Evolutionary conservation across 64 coral and sea anemone species (phyloP).

Genomic region (Stichodactyla mertensii): DNA sequence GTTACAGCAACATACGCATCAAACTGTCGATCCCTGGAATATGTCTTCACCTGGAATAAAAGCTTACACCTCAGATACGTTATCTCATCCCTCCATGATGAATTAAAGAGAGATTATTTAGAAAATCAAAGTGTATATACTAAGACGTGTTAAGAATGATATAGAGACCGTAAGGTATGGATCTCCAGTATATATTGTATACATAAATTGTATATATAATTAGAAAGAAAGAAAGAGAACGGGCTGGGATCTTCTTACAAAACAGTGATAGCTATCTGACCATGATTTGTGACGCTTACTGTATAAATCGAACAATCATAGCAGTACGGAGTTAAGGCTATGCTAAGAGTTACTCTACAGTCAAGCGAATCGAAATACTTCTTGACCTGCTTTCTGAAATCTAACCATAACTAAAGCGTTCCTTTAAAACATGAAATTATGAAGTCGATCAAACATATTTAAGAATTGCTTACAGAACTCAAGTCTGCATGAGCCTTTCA

Average conservation of each 20-base stretch:
- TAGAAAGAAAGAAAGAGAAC: background rate
- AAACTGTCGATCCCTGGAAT: background rate
- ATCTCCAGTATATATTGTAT: background rate
- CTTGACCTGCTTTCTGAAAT: too few relatives aligned
- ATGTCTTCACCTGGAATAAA: slow-evolving; percentile 5
- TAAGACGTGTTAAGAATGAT: background rate
- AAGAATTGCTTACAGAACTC: background rate
- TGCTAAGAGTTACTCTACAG: too few relatives aligned
- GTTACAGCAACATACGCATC: background rate
- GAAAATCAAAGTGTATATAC: slow-evolving; percentile 1
- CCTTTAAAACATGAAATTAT: too few relatives aligned
- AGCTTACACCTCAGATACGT: background rate
- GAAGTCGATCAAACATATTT: background rate
- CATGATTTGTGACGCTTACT: background rate
- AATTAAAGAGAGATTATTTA: slow-evolving; percentile 7
- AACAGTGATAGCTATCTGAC: background rate
- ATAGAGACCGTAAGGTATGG: background rate
- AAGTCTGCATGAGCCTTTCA: too few relatives aligned
- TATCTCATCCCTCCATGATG: slow-evolving; percentile 16
- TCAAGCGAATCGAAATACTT: background rate
- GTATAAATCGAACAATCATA: background rate
- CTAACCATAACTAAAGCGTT: background rate
- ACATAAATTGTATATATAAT: background rate
- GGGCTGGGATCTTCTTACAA: background rate
- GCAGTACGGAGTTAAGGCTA: background rate